A percentile compares a stretch with the other conserved stretches of the same genome.
Conservation (phyloP, 2,797 vertebrate genomes). For the Pseudomugil gertrudae region DNA sequence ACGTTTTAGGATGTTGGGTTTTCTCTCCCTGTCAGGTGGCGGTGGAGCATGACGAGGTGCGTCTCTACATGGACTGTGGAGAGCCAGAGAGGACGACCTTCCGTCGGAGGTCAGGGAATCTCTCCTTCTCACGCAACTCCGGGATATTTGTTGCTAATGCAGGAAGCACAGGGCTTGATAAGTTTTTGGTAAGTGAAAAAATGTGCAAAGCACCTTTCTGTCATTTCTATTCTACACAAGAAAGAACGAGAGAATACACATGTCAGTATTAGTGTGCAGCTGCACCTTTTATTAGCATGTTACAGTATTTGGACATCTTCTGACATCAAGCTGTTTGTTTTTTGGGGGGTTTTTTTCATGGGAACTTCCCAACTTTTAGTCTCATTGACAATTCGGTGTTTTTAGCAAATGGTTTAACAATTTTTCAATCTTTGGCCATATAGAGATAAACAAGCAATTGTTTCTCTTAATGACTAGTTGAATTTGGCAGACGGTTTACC, state of each 20-base stretch:
- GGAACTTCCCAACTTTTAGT: conserved; percentile 3
- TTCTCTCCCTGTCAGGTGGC: conserved; percentile 57
- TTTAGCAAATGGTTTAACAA: background rate
- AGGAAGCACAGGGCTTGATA: conserved; percentile 86
- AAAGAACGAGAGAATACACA: no score
- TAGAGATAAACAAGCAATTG: no score
- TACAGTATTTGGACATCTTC: conserved; percentile 9
- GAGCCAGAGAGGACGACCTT: conserved; percentile 82
- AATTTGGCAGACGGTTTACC: background rate
- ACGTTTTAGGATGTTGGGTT: background rate
- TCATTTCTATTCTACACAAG: background rate
- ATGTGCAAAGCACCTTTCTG: background rate
- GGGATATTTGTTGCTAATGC: conserved; percentile 91
- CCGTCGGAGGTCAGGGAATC: conserved; percentile 70
- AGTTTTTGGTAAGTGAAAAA: conserved; percentile 86
- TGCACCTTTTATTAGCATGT: conserved; percentile 27
- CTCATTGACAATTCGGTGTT: background rate
- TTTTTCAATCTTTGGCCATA: no score
- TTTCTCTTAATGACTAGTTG: no score
- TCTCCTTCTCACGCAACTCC: conserved; percentile 85
- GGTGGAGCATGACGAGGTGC: conserved; percentile 81
- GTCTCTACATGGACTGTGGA: conserved; percentile 89
- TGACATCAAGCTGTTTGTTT: conserved; percentile 4
- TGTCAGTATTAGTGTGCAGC: background rate
- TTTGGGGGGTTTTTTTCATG: no score